A percentile compares a stretch with the other conserved stretches of the same genome.
These are phyloP conservation scores for Menidia menidia DNA, from an alignment of 2,797 vertebrate species.

Conservation along the genomic window DNA sequence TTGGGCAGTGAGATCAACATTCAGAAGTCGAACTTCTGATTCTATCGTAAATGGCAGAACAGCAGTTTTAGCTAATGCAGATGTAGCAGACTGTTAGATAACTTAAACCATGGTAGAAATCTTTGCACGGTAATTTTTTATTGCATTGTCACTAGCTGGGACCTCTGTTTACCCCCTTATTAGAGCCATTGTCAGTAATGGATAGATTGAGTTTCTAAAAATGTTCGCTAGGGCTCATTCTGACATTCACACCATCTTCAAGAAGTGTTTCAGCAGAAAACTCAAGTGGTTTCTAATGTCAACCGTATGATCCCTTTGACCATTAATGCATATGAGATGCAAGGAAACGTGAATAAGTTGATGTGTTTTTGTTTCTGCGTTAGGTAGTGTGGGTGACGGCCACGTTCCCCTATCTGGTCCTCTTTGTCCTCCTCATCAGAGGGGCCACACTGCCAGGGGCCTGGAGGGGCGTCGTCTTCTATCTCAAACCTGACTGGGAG, in stretches of 20 bases:
- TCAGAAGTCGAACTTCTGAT: neutral
- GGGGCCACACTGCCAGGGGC: constrained; percentile 96
- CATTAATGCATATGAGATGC: neutral
- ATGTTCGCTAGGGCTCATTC: neutral
- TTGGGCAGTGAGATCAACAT: constrained; percentile 29
- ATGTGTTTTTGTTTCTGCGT: neutral
- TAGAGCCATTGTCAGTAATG: neutral
- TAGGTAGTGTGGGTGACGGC: constrained; percentile 99
- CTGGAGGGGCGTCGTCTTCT: constrained; percentile 96
- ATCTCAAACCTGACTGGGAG: constrained; percentile 94
- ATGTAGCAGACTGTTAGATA: neutral
- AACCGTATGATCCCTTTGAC: neutral
- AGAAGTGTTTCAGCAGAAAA: neutral
- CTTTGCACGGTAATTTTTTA: too few species aligned
- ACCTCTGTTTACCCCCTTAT: too few species aligned
- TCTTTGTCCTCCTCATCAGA: constrained; percentile 90
- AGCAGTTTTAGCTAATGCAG: neutral
- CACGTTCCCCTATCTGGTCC: constrained; percentile 95
- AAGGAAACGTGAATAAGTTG: neutral
- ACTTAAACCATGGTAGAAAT: neutral
- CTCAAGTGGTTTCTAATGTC: neutral
- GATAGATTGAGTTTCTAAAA: neutral
- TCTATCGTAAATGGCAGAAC: neutral
- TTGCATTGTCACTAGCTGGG: too few species aligned
- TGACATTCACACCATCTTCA: neutral